Base-by-base conservation (phyloP, 2,797 vertebrate species). In the Acipenser transmontanus region DNA sequence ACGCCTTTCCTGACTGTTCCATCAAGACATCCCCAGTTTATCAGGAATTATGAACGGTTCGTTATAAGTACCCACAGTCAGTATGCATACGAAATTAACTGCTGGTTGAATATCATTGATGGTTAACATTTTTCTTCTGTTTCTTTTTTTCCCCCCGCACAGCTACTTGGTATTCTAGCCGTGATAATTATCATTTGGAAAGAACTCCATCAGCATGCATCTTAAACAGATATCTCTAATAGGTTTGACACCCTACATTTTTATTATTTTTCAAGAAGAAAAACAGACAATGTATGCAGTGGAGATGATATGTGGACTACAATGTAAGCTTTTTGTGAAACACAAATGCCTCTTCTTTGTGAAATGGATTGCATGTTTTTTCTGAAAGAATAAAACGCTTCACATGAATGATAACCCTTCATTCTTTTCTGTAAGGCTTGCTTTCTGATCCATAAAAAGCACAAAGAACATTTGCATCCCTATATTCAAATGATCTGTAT, bases 401-500 rank as follows among this genome's bases (percentile, higher is more conserved):
- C 91, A 89, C 87, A 91, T 88, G 91, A 92, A 91, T 91, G 93
- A 94, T 90, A 90, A 92, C 91, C 89, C 92, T 92, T 95, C 96
- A 94, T 94, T 95, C 94, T 86, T 90, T 91, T 88, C 89, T 87
- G 91, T 87, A 89, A 92, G 87, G 87, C 89, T 93, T 92, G 93
- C 87, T 93, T 95, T 93, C 94, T 95, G 93, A 96, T 97, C 94
- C 95, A 92, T 92, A 95, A 96, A 94, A 84, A 76, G 71, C 81
- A 85, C 93, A 87, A 91, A 88, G 81, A 84, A 89, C 88, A 95
- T 98, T 98, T 98, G 93, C 96, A 98, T 98, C 95, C 91, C 92
- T 92, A 93, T 94, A 97, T 94, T 95, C 91, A 96, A 96, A 98
- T 97, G 94, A 96, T 92, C 89, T 34, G 34, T 91, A 92, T 91